A percentile compares a stretch with the other conserved stretches of the same genome.
These are phyloP conservation scores for Enteromius argenteus DNA, from an alignment of 2,797 vertebrate genomes.

Conservation along the genomic window DNA sequence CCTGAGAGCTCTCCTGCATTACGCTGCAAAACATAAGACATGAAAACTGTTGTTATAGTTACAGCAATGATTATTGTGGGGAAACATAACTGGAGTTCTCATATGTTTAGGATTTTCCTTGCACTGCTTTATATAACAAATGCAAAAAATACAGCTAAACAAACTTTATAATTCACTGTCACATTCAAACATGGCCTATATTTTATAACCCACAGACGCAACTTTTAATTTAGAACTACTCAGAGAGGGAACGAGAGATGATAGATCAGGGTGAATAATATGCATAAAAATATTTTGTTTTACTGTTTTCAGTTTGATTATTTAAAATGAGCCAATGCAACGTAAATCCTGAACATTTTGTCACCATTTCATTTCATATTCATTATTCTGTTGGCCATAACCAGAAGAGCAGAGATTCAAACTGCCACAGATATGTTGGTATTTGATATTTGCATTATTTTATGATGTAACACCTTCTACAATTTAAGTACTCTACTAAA, in stretches of 20 bases:
- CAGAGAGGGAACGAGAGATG: not conserved
- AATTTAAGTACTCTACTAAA: slow-evolving; percentile 3
- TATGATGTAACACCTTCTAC: not conserved
- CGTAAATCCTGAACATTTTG: not conserved
- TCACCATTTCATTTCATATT: not conserved
- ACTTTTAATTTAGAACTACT: not conserved
- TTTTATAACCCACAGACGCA: slow-evolving; percentile 5
- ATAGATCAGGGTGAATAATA: not conserved
- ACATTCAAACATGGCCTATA: not conserved
- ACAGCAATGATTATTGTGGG: not conserved
- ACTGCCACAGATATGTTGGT: not conserved
- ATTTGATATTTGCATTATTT: not conserved
- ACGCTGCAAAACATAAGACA: not conserved
- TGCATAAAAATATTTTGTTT: not conserved
- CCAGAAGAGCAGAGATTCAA: not conserved
- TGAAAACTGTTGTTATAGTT: slow-evolving; percentile 6
- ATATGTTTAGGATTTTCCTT: not conserved
- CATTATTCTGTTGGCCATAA: not conserved
- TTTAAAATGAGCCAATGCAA: not conserved
- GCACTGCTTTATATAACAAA: not conserved
- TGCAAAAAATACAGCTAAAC: not conserved
- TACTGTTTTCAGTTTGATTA: not conserved
- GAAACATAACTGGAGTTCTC: not conserved
- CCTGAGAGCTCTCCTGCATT: slow-evolving; percentile 4
- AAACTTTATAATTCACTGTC: not conserved